Conservation (phyloP, 2,797 vertebrate genomes). For the Acanthurus tractus region DNA sequence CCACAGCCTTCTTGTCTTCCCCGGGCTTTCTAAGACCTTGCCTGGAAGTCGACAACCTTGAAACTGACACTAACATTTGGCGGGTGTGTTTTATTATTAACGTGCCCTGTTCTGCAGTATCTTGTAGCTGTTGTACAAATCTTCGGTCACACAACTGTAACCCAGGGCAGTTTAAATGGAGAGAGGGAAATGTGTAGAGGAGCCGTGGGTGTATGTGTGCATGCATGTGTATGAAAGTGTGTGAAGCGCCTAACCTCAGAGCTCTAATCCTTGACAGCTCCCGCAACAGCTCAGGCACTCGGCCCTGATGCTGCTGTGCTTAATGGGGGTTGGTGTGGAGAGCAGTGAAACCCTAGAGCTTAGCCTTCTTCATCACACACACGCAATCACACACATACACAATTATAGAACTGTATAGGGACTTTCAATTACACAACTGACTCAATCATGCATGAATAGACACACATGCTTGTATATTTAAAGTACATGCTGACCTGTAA, state of each 20-base stretch:
- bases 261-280: slow-evolving; percentile 68
- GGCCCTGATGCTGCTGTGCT: slow-evolving; percentile 32
- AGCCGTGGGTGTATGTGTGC: slow-evolving; percentile 11
- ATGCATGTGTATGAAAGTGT: slow-evolving; percentile 31
- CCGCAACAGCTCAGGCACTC: slow-evolving; percentile 48
- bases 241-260: slow-evolving; percentile 56
- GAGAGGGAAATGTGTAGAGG: not conserved
- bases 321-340: slow-evolving; percentile 45
- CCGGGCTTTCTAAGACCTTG: slow-evolving; percentile 27
- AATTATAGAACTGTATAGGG: slow-evolving; percentile 7
- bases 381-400: slow-evolving; percentile 23
- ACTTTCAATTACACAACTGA: slow-evolving; percentile 50
- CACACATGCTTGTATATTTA: slow-evolving; percentile 39
- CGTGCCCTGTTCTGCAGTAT: slow-evolving; percentile 23
- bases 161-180: slow-evolving; percentile 43
- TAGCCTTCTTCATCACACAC: slow-evolving; percentile 40
- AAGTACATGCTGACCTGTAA: slow-evolving; percentile 65
- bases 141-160: slow-evolving; percentile 39
- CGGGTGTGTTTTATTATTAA: slow-evolving; percentile 68
- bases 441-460: slow-evolving; percentile 46
- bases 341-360: slow-evolving; percentile 42
- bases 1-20: slow-evolving; percentile 17
- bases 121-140: slow-evolving; percentile 38
- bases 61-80: slow-evolving; percentile 71
- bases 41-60: slow-evolving; percentile 41